These are phyloP conservation scores for Habrosyne pyritoides DNA, from an alignment of 2,888 invertebrate genomes.

Conservation along the genomic window DNA sequence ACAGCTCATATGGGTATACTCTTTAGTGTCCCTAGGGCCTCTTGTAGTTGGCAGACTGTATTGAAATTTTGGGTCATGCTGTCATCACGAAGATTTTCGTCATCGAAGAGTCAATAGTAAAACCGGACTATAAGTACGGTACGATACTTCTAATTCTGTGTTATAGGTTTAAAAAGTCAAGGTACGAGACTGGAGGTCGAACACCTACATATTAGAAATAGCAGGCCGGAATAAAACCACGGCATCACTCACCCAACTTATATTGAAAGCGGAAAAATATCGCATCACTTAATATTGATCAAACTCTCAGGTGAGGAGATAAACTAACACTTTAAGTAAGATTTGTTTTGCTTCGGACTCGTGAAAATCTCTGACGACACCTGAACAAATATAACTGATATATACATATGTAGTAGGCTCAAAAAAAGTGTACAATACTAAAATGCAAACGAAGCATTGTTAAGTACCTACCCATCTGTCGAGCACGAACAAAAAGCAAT, in stretches of 20 bases:
- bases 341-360: slow-evolving; percentile 9
- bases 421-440: slow-evolving; percentile 38
- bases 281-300: background rate
- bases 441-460: slow-evolving; percentile 64
- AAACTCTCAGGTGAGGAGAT: background rate
- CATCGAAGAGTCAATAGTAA: no score
- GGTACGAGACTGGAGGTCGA: no score
- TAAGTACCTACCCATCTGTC: slow-evolving; percentile 52
- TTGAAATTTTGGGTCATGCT: no score
- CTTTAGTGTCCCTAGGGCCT: no score
- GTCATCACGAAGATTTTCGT: no score
- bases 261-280: background rate
- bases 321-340: background rate
- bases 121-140: no score
- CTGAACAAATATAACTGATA: slow-evolving; percentile 29
- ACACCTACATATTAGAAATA: no score
- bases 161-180: background rate
- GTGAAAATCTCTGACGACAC: slow-evolving; percentile 27
- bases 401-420: slow-evolving; percentile 28
- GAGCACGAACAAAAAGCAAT: slow-evolving; percentile 70
- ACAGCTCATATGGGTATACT: no score
- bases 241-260: no score
- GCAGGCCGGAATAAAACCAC: no score
- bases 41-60: no score
- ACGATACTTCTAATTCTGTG: no score